phyloP scores from a whole-genome alignment of 2,113 vertebrate genomes.

The Pithys albifrons region DNA sequence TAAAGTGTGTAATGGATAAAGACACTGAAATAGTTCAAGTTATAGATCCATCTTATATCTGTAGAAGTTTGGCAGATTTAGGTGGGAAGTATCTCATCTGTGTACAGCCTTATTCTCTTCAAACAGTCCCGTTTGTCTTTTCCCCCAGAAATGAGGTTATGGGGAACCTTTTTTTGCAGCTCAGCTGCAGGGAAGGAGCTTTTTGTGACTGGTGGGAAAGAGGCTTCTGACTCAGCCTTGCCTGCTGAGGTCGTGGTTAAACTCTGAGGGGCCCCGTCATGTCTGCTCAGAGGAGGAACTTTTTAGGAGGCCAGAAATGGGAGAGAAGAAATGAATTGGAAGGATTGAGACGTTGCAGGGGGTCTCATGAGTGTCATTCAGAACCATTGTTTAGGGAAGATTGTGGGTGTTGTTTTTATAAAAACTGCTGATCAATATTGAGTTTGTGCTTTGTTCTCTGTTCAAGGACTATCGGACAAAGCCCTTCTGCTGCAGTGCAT shows the following conservation, averaged over 20 bases:
- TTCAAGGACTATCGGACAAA: constrained; percentile 96
- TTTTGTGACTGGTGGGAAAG: not conserved
- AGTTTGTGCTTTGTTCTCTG: constrained; percentile 64
- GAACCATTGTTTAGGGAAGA: not conserved
- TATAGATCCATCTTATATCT: not conserved
- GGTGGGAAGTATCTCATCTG: not conserved
- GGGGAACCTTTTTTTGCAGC: not conserved
- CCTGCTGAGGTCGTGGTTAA: not conserved
- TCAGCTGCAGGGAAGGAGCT: not conserved
- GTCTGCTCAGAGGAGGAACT: not conserved
- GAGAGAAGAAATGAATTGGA: not conserved
- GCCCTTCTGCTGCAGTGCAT: constrained; percentile 98
- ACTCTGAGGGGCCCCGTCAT: not conserved
- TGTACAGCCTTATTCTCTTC: not conserved
- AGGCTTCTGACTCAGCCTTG: not conserved
- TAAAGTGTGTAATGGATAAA: not conserved
- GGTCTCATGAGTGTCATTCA: not conserved
- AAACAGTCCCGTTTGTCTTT: not conserved
- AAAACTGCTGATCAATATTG: not conserved
- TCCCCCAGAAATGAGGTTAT: not conserved
- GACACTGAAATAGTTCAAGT: not conserved
- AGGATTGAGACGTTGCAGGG: not conserved
- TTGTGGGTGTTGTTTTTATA: not conserved
- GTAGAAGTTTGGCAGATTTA: not conserved
- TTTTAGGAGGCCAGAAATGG: not conserved